phyloP scores from a whole-genome alignment of 2,113 vertebrate genomes.

The Orthonyx spaldingii region DNA sequence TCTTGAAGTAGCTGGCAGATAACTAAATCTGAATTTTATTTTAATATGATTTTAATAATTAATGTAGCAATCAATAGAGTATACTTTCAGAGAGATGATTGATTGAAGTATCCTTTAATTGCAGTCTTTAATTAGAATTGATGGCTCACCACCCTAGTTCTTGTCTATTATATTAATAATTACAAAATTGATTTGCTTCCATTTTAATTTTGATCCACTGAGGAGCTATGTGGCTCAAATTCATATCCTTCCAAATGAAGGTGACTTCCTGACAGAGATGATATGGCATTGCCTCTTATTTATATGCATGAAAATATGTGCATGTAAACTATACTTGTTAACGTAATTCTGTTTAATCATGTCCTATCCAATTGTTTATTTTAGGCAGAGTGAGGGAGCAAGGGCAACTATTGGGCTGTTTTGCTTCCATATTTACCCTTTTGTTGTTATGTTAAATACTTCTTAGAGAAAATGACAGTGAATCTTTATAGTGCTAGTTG shows the following conservation, averaged over 20 bases:
- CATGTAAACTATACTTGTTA: background rate
- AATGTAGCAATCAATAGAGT: conserved; percentile 54
- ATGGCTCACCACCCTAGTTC: conserved; percentile 25
- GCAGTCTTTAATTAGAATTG: conserved; percentile 59
- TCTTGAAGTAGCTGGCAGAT: conserved; percentile 25
- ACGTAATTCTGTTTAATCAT: background rate
- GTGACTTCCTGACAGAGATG: background rate
- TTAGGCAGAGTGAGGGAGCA: background rate
- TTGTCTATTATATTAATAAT: conserved; percentile 67
- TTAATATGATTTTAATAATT: conserved; percentile 61
- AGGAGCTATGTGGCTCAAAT: background rate
- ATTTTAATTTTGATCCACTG: conserved; percentile 35
- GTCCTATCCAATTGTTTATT: background rate
- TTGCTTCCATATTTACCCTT: background rate
- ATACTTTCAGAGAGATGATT: conserved; percentile 36
- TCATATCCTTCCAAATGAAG: background rate
- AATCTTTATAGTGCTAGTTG: background rate
- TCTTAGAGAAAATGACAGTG: background rate
- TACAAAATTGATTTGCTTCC: conserved; percentile 51
- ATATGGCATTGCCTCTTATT: background rate
- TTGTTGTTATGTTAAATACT: background rate
- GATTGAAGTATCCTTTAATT: conserved; percentile 65
- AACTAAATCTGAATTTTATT: conserved; percentile 46
- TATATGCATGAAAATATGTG: background rate
- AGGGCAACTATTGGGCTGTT: background rate